Percentiles rank a stretch among this genome's conserved stretches.
Evolutionary conservation across 2,888 invertebrate genomes (phyloP).

Genomic region (Andrena chrysosceles): DNA sequence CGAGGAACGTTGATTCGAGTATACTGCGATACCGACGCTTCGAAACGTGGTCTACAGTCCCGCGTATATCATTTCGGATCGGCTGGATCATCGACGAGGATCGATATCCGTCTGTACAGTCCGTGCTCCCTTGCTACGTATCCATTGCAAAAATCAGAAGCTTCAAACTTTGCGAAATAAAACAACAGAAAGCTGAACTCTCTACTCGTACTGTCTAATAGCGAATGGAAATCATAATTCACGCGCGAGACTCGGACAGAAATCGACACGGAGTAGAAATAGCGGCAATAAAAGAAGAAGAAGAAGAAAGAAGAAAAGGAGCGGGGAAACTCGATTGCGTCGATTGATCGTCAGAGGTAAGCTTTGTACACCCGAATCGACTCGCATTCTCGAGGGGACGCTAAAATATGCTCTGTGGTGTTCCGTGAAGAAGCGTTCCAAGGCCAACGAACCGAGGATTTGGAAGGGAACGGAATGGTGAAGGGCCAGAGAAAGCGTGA

Average conservation of each 20-base stretch:
- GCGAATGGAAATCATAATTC: neutral
- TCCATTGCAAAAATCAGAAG: neutral
- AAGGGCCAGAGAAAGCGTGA: conserved; percentile 33
- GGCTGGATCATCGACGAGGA: neutral
- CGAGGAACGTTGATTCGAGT: conserved; percentile 46
- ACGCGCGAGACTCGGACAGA: conserved; percentile 3
- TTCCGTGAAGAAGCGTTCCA: conserved; percentile 37
- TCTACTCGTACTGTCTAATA: neutral
- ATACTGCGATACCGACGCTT: neutral
- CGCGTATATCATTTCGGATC: neutral
- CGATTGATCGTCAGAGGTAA: conserved; percentile 2
- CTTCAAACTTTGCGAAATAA: neutral
- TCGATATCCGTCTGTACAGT: conserved; percentile 64
- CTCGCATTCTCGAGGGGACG: conserved; percentile 41
- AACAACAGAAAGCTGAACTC: conserved; percentile 9
- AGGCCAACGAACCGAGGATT: conserved; percentile 27
- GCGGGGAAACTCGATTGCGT: neutral
- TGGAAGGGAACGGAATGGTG: conserved; percentile 29
- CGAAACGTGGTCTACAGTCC: neutral
- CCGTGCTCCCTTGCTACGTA: neutral
- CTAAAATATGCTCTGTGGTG: conserved; percentile 35
- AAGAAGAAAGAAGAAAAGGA: neutral
- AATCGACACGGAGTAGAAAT: neutral
- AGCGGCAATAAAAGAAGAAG: neutral
- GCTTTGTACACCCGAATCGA: conserved; percentile 39